Evolutionary conservation across 2,113 vertebrate genomes (phyloP).

Genomic region (Coptodon bakossiorum): DNA sequence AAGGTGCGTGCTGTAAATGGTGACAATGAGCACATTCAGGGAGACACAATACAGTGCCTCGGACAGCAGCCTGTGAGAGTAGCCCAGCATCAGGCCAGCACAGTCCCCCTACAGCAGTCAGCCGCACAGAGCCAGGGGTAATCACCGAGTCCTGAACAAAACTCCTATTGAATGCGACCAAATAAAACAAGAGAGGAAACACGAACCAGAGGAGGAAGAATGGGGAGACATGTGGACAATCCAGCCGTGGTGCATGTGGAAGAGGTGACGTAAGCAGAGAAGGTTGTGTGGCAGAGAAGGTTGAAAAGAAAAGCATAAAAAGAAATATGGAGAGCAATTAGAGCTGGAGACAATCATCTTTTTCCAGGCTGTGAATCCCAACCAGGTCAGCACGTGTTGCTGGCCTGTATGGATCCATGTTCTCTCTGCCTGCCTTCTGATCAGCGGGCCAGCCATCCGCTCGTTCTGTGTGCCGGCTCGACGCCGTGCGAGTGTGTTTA

Average conservation of each 20-base stretch:
- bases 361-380: constrained; percentile 10
- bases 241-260: neutral
- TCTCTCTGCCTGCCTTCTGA: constrained; percentile 43
- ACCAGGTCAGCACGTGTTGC: constrained; percentile 33
- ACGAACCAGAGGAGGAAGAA: neutral
- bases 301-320: neutral
- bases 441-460: constrained; percentile 39
- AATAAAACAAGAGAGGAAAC: constrained; percentile 26
- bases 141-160: constrained; percentile 39
- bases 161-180: constrained; percentile 35
- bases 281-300: neutral
- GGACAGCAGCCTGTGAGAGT: constrained; percentile 32
- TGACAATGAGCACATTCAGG: constrained; percentile 67
- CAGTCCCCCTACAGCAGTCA: constrained; percentile 8
- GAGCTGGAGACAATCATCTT: neutral
- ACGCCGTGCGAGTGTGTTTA: constrained; percentile 56
- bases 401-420: constrained; percentile 17
- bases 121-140: constrained; percentile 28
- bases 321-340: neutral
- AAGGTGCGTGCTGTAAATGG: constrained; percentile 54
- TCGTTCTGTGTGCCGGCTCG: constrained; percentile 30
- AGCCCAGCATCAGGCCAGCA: constrained; percentile 32
- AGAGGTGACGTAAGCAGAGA: neutral
- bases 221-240: neutral
- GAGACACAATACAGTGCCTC: constrained; percentile 51